Conservation (phyloP, 2,888 invertebrate species). For the Idaea aversata region DNA sequence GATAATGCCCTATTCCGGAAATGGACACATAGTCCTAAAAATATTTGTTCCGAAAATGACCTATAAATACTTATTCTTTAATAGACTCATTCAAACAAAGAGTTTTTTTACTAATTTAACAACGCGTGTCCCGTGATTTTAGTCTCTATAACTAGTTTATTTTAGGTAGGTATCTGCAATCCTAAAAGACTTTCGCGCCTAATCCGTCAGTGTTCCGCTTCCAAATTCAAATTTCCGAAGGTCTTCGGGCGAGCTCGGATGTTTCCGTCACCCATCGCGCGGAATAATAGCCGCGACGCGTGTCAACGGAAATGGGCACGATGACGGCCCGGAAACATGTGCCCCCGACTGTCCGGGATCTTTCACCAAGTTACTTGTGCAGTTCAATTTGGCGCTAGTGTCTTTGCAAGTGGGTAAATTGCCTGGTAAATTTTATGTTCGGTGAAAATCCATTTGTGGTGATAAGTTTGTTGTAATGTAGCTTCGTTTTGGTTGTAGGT, state of each 20-base stretch:
- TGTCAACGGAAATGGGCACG: constrained; percentile 59
- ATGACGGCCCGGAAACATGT: constrained; percentile 57
- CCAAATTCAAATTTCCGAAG: constrained; percentile 59
- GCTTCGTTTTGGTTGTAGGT: background rate
- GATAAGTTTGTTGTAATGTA: background rate
- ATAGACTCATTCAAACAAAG: too few relatives aligned
- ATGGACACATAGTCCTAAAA: too few relatives aligned
- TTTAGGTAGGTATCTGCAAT: too few relatives aligned
- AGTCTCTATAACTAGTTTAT: too few relatives aligned
- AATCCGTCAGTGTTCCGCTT: background rate
- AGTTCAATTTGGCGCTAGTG: background rate
- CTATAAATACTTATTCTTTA: too few relatives aligned
- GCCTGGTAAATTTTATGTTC: background rate
- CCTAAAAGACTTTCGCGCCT: background rate
- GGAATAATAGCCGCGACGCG: constrained; percentile 54
- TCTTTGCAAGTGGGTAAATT: background rate
- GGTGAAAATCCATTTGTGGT: background rate
- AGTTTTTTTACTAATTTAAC: too few relatives aligned
- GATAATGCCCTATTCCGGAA: too few relatives aligned
- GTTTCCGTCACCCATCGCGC: constrained; percentile 54
- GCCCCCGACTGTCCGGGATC: constrained; percentile 25
- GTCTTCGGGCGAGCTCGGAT: constrained; percentile 49
- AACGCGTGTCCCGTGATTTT: too few relatives aligned
- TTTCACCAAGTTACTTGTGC: background rate
- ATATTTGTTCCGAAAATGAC: too few relatives aligned